Evolutionary conservation across 2,113 vertebrate genomes (phyloP).

Genomic region (Colossoma macropomum): DNA sequence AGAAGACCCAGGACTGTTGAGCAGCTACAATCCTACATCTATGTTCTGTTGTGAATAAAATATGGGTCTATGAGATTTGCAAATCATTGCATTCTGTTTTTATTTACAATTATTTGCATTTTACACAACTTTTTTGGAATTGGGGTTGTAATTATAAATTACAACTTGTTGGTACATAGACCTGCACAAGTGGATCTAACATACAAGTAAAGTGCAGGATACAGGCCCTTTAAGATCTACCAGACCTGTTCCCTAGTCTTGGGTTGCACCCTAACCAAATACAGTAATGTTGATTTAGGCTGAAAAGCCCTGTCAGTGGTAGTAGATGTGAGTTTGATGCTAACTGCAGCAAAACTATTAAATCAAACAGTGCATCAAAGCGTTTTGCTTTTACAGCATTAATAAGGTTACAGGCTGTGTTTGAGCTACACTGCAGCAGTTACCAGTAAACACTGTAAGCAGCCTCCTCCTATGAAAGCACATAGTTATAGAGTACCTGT

Average conservation of each 20-base stretch:
- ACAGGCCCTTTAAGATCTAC: no score
- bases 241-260: no score
- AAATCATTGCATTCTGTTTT: no score
- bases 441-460: neutral
- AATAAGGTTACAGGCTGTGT: conserved; percentile 6
- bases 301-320: conserved; percentile 19
- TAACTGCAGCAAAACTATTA: conserved; percentile 23
- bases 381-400: conserved; percentile 15
- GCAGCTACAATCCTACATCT: no score
- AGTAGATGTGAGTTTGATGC: conserved; percentile 20
- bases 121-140: no score
- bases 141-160: no score
- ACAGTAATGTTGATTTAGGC: conserved; percentile 38
- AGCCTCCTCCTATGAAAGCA: neutral
- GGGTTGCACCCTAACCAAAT: neutral
- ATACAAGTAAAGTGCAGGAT: neutral
- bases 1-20: no score
- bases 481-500: conserved; percentile 15
- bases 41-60: no score
- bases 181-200: no score
- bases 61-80: no score
- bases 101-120: no score
- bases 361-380: conserved; percentile 31
- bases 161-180: no score
- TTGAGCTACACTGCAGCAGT: neutral